Percentiles rank a stretch among this genome's conserved stretches.
Evolutionary conservation across 2,888 invertebrate species (phyloP).

Genomic region (Trissolcus brochymenae): DNA sequence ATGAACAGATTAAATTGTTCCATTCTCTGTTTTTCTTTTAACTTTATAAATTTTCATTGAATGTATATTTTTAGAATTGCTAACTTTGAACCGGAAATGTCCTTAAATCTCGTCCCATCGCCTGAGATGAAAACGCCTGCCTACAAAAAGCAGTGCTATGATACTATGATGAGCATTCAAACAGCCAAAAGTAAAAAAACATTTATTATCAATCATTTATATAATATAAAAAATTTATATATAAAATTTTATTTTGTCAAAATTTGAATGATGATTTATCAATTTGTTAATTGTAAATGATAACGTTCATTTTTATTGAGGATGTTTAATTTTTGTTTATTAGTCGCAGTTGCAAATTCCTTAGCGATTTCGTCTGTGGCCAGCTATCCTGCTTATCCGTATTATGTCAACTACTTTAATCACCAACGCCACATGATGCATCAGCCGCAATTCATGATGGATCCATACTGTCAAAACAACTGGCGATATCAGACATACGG

Average conservation of each 20-base stretch:
- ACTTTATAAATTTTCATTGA: neutral
- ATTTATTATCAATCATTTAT: no score
- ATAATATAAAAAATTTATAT: no score
- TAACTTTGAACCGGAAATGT: constrained; percentile 12
- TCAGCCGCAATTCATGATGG: constrained; percentile 51
- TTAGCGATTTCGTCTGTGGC: constrained; percentile 62
- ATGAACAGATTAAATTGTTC: neutral
- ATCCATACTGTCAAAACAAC: constrained; percentile 56
- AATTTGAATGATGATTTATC: no score
- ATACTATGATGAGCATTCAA: constrained; percentile 65
- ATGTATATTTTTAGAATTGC: constrained; percentile 3
- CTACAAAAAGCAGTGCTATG: constrained; percentile 67
- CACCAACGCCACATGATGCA: constrained; percentile 61
- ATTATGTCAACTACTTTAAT: constrained; percentile 62
- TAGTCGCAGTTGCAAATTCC: constrained; percentile 67
- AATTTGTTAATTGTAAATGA: no score
- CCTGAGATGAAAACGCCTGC: constrained; percentile 62
- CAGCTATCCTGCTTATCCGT: constrained; percentile 59
- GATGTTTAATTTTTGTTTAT: constrained; percentile 28
- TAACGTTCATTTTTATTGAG: no score
- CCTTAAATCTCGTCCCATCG: constrained; percentile 33
- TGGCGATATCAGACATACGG: constrained; percentile 62
- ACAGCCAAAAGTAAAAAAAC: constrained; percentile 67
- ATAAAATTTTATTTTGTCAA: no score
- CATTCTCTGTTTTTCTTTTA: neutral